Evolutionary conservation across 1,140 invertebrate genomes (phyloP), one percentile per base, ranked within the genome.

Genomic region (Neelides sp.): DNA sequence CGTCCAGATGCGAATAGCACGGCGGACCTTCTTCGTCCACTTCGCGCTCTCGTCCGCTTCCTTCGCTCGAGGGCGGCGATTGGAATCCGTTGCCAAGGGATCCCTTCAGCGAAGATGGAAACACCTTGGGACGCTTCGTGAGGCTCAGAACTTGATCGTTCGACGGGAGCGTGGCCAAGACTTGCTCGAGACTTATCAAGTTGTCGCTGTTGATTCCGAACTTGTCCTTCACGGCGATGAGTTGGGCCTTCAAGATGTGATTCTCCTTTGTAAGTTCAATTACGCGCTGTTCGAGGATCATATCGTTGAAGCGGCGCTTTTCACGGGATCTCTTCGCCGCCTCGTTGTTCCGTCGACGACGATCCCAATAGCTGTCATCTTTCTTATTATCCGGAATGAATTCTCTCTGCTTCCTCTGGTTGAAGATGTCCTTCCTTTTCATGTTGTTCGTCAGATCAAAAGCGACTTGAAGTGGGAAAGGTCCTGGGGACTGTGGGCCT

Each of bases 331-430:
- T 71, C 64, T 93, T 90, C 23, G 90, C 93, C 0, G 93, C 87
- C 67, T 96, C 92, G 68, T 98, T 98, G 69, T 97, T 97, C 26
- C 91, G 77, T 34, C 90, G 73, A 34, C 93, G 74, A 24, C 92
- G 75, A 68, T 96, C 91, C 93, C 93, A 98, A 69, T 98, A 97
- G 60, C 83, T 87, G 59, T 94, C 87, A 63, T 98, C 92, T 66
- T 97, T 98, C 64, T 92, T 93, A 66, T 82, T 90, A 62, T 96
- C 92, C 0, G 92, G 92, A 44, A 94, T 95, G 67, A 96, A 96
- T 64, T 95, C 91, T 1, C 92, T 75, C 64, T 94, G 89, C 64
- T 95, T 95, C 47, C 92, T 75, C 61, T 90, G 86, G 78, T 64
- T 60, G 57, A 85, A 84, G 50, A 85, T 72, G 40, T 85, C 82